Evolutionary conservation across 2,113 vertebrate species (phyloP), one percentile per base, ranked within the genome.

Genomic region (Butorides virescens): DNA sequence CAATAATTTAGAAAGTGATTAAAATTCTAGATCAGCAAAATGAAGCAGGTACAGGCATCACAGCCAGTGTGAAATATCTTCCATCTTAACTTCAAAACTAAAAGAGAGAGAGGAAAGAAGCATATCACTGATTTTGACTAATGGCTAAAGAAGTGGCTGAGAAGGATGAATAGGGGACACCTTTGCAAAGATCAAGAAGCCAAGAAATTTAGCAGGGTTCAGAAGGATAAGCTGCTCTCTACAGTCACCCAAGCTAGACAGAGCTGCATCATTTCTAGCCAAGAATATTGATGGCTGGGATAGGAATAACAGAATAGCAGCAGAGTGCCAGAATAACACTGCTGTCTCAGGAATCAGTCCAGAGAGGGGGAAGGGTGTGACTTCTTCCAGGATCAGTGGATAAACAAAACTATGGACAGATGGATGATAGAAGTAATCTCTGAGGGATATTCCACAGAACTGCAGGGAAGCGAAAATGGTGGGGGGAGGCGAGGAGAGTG

Each of bases 351-450:
- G 72, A 85, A 63, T 56, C 36, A 52, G 50, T 58, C 84, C 88
- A 86, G 8, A 61, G 47, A 62, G 71, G 83, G 39, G 63, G 49
- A 56, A 90, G 63, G 76, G 71, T 42, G 39, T 50, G 8, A 36
- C 65, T 94, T 84, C 53, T 81, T 95, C 68, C 59, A 89, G 59
- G 34, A 65, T 88, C 47, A 88, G 53, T 83, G 55, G 63, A 86
- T 91, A 95, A 96, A 77, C 49, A 82, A 59, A 76, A 29, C 74
- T 76, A 2, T 75, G 72, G 70, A 71, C 91, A 93, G 95, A 92
- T 93, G 89, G 85, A 86, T 46, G 52, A 58, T 42, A 70, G 52
- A 58, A 87, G 50, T 82, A 85, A 74, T 94, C 93, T 83, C 66
- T 93, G 74, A 66, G 56, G 92, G 65, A 89, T 63, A 92, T 44